phyloP scores from a whole-genome alignment of 1,140 invertebrate species.

The Carposina sasakii region DNA sequence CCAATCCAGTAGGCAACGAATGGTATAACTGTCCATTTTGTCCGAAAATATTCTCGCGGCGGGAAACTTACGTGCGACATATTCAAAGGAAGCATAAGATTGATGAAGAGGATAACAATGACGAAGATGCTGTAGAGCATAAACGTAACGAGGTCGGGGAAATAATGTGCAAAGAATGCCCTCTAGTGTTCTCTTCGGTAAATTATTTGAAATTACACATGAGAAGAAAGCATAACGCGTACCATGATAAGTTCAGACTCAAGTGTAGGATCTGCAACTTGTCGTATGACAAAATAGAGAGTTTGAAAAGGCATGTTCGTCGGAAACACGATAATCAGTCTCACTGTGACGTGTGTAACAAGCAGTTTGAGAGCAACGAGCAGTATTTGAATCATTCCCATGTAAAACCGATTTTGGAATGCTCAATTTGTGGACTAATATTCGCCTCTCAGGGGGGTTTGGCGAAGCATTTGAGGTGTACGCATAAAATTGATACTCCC shows the following conservation, averaged over 20 bases:
- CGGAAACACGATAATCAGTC: conserved; percentile 56
- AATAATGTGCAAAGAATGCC: conserved; percentile 53
- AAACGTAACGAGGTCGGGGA: conserved; percentile 46
- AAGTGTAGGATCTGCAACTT: conserved; percentile 60
- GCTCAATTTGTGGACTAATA: conserved; percentile 53
- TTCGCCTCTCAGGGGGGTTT: conserved; percentile 53
- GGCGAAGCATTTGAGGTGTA: conserved; percentile 53
- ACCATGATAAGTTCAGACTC: conserved; percentile 51
- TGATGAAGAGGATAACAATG: conserved; percentile 31
- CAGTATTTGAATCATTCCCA: conserved; percentile 53
- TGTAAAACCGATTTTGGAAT: conserved; percentile 47
- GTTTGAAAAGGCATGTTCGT: conserved; percentile 54
- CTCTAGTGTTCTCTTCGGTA: conserved; percentile 51
- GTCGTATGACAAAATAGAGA: conserved; percentile 61
- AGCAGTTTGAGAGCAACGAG: conserved; percentile 53
- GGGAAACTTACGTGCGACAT: conserved; percentile 58
- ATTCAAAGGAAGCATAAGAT: conserved; percentile 59
- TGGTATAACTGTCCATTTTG: conserved; percentile 60
- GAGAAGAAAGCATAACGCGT: conserved; percentile 60
- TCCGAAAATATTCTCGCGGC: conserved; percentile 50
- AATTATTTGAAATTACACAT: conserved; percentile 57
- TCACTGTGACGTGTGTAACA: conserved; percentile 53
- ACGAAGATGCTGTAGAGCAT: conserved; percentile 24
- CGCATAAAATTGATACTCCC: conserved; percentile 51
- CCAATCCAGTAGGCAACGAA: conserved; percentile 33